Evolutionary conservation across 2,113 vertebrate species (phyloP).

Genomic region (Rissa tridactyla): DNA sequence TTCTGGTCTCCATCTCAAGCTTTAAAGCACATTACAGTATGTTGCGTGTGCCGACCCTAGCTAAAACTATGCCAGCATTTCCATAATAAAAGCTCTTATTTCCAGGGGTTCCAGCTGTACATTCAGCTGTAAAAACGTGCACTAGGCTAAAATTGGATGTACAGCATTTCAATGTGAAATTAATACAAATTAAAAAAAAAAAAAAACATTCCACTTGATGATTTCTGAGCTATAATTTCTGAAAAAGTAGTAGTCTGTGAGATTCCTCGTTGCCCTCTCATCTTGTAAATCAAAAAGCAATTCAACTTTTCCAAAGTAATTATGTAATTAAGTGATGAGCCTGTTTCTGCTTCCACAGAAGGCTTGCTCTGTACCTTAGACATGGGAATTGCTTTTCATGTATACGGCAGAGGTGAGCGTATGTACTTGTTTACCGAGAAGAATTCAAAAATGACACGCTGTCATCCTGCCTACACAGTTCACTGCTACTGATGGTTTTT

Average conservation of each 20-base stretch:
- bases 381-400: not conserved
- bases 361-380: not conserved
- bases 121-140: constrained; percentile 36
- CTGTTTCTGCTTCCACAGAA: not conserved
- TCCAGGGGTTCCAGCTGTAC: constrained; percentile 33
- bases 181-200: not conserved
- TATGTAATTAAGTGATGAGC: not conserved
- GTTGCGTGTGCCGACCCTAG: not conserved
- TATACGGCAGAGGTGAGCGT: not conserved
- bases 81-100: constrained; percentile 53
- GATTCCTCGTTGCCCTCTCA: not conserved
- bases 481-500: not conserved
- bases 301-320: not conserved
- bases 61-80: constrained; percentile 55
- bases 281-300: not conserved
- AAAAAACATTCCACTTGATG: not conserved
- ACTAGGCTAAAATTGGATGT: constrained; percentile 32
- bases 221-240: not conserved
- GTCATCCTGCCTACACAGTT: not conserved
- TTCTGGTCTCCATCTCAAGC: constrained; percentile 55
- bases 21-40: constrained; percentile 32
- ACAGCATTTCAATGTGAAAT: constrained; percentile 13
- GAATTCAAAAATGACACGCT: not conserved
- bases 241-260: not conserved
- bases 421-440: not conserved